Base-by-base conservation (phyloP, 2,113 vertebrate species). In the Pseudorectes ferrugineus region DNA sequence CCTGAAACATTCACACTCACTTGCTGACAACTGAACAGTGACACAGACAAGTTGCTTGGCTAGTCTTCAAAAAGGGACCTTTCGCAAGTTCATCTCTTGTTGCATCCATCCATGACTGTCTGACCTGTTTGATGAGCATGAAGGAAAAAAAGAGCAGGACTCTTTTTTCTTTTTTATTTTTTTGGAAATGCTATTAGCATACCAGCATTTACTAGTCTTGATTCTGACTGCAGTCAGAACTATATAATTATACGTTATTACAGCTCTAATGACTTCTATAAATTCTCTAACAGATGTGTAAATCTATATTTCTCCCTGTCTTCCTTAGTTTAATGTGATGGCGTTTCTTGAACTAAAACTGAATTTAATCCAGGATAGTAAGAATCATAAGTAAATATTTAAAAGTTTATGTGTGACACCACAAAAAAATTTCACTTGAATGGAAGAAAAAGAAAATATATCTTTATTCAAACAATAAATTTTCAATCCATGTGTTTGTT, bases 211-310 rank as follows among this genome's bases (percentile, higher is more conserved):
- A 63, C 55, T 75, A 63, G 61, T 84, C 80, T 94, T 81, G 51
- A 93, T 93, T 91, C 72, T 84, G 28, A 84, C 76, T 91, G 73
- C 68, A 92, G 59, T 86, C 91, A 74, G 66, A 89, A n/a, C 70
- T 91, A 43, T 33, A 43, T 77, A 94, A 95, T 92, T 95, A 84
- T n/a, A 78, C 1, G 46, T 67, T 93, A 95, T 72, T 92, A 82
- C 43, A 85, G 62, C 49, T 76, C 62, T 91, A 88, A 82, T 75
- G 59, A 87, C 45, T 72, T 93, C 68, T 75, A 81, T 46, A 89
- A 86, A 92, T 95, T 63, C 65, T 89, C 83, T 55, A 88, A 48
- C 83, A 96, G 62, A 86, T 89, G 68, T 49, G 33, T 45, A 89
- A 96, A 91, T 85, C 63, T 84, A 84, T 55, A 65, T 72, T 81